Evolutionary conservation across 2,113 vertebrate species (phyloP).

Genomic region (Loxodonta africana): DNA sequence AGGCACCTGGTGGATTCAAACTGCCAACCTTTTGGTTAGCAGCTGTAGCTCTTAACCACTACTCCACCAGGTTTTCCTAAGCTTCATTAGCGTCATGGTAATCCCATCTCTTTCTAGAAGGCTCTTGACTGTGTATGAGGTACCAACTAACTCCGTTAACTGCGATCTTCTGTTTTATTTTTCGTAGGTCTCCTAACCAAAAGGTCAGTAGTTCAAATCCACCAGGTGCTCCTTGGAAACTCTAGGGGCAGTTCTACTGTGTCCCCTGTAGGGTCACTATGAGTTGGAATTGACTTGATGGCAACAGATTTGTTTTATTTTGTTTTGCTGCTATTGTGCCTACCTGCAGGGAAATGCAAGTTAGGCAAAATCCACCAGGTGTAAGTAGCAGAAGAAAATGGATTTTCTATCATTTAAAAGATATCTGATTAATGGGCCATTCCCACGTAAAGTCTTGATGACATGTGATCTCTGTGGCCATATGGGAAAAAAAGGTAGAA

Average conservation of each 20-base stretch:
- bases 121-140: background rate
- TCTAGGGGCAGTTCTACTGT: too few species aligned
- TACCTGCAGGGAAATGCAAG: slow-evolving; percentile 47
- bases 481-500: background rate
- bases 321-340: background rate
- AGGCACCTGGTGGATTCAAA: too few species aligned
- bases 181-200: background rate
- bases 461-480: slow-evolving; percentile 4
- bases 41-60: too few species aligned
- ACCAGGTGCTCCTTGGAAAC: too few species aligned
- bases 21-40: too few species aligned
- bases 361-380: slow-evolving; percentile 35
- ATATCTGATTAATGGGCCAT: slow-evolving; percentile 11
- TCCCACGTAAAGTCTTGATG: slow-evolving; percentile 46
- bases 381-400: slow-evolving; percentile 45
- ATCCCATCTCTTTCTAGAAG: background rate
- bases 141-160: background rate
- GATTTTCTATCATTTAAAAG: slow-evolving; percentile 77
- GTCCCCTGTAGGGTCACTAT: too few species aligned
- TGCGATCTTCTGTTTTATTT: background rate
- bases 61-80: too few species aligned
- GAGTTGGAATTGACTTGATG: too few species aligned
- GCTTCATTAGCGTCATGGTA: accelerated
- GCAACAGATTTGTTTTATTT: too few species aligned
- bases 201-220: too few species aligned